phyloP scores from a whole-genome alignment of 2,888 invertebrate species.

The Spodoptera littoralis region DNA sequence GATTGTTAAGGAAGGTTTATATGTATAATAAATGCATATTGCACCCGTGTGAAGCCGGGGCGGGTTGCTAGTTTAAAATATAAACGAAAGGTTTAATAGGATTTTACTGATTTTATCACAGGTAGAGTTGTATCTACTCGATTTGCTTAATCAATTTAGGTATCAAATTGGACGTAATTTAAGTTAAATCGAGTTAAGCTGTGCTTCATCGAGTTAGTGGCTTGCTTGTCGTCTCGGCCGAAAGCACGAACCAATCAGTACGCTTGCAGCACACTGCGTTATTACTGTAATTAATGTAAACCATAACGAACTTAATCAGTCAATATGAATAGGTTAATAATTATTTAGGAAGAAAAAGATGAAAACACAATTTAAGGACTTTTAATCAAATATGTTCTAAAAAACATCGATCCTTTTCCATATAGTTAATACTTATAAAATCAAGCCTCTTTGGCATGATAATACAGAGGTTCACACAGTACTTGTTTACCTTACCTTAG shows the following conservation, averaged over 20 bases:
- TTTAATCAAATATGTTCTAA: too few relatives aligned
- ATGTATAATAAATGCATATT: too few relatives aligned
- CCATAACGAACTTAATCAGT: neutral
- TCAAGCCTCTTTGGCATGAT: too few relatives aligned
- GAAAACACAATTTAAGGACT: neutral
- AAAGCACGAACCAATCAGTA: conserved; percentile 1
- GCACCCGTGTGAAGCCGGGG: too few relatives aligned
- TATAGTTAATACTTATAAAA: too few relatives aligned
- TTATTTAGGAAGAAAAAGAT: too few relatives aligned
- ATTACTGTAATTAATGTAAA: neutral
- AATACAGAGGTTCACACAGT: too few relatives aligned
- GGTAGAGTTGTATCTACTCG: conserved; percentile 8
- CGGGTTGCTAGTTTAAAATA: too few relatives aligned
- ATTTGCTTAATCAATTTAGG: conserved; percentile 12
- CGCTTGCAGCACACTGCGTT: neutral
- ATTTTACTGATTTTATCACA: conserved; percentile 16
- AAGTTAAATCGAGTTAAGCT: conserved; percentile 20
- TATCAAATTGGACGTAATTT: conserved; percentile 21
- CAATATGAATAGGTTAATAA: neutral
- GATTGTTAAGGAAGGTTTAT: too few relatives aligned
- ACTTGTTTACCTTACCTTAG: too few relatives aligned
- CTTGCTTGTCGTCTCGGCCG: conserved; percentile 9
- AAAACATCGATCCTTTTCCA: too few relatives aligned
- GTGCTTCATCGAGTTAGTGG: conserved; percentile 22
- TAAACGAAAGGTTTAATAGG: neutral